These are phyloP conservation scores for Zoanthus solanderi DNA, from an alignment of 92 coral and sea anemone genomes.

Conservation along the genomic window DNA sequence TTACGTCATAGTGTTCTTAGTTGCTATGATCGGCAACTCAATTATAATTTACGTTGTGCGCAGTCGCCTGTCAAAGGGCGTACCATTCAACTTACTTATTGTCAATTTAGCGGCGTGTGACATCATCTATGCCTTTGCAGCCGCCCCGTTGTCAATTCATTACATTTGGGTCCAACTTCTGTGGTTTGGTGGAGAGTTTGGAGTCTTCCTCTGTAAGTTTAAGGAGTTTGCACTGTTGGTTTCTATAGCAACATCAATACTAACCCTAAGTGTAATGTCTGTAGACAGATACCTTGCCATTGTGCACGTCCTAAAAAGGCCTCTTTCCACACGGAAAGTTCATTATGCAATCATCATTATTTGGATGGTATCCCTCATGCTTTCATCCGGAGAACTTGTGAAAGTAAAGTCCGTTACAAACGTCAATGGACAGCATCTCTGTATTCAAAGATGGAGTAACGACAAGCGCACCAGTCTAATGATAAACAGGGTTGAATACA, in stretches of 20 bases:
- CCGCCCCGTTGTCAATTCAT: slow-evolving; percentile 26
- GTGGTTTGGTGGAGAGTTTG: slow-evolving; percentile 45
- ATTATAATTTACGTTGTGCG: slow-evolving; percentile 42
- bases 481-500: slow-evolving; percentile 22
- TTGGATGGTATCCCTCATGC: slow-evolving; percentile 25
- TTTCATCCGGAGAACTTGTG: slow-evolving; percentile 31
- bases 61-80: slow-evolving; percentile 22
- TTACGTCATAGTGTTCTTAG: slow-evolving; percentile 26
- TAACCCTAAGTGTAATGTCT: slow-evolving; percentile 42
- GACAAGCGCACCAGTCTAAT: not conserved
- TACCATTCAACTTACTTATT: slow-evolving; percentile 41
- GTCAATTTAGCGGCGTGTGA: slow-evolving; percentile 46
- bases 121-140: slow-evolving; percentile 43
- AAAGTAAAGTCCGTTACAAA: slow-evolving; percentile 15
- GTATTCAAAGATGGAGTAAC: slow-evolving; percentile 7
- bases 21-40: slow-evolving; percentile 30
- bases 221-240: slow-evolving; percentile 43
- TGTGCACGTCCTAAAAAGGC: slow-evolving; percentile 33
- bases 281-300: slow-evolving; percentile 39
- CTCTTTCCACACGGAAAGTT: slow-evolving; percentile 32
- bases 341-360: slow-evolving; percentile 3
- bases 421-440: not conserved
- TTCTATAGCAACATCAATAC: slow-evolving; percentile 34
- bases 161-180: slow-evolving; percentile 14
- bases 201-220: slow-evolving; percentile 35